A percentile compares a stretch with the other conserved stretches of the same genome.
phyloP scores from a whole-genome alignment of 2,113 vertebrate genomes.

The Dasyurus viverrinus region DNA sequence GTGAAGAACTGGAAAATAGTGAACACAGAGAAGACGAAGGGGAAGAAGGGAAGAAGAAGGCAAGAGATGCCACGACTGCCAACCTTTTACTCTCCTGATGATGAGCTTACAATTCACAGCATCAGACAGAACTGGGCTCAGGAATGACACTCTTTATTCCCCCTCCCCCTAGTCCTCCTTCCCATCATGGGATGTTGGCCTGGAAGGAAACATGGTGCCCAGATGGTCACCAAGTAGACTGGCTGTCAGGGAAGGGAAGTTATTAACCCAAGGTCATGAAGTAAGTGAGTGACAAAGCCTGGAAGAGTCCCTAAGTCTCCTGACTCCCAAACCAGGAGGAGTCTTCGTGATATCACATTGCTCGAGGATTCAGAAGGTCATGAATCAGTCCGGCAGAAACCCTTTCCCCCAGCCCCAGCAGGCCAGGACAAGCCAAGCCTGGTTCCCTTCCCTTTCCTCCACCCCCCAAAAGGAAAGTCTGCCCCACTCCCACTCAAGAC shows the following conservation, averaged over 20 bases:
- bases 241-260: neutral
- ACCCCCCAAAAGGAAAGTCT: neutral
- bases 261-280: neutral
- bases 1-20: neutral
- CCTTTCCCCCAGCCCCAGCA: neutral
- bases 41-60: neutral
- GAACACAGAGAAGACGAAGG: fast-evolving
- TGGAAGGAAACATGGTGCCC: neutral
- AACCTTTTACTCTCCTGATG: neutral
- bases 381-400: neutral
- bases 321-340: neutral
- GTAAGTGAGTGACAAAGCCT: neutral
- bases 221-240: too few relatives aligned
- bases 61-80: neutral
- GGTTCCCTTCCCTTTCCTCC: neutral
- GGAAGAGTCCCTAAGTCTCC: neutral
- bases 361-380: neutral
- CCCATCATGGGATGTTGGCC: neutral
- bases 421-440: neutral
- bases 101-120: neutral
- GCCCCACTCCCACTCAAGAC: neutral
- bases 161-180: neutral
- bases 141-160: neutral
- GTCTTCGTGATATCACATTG: neutral
- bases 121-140: neutral